Base-by-base conservation (phyloP, 2,113 vertebrate species). In the Nothobranchius kuhntae region DNA sequence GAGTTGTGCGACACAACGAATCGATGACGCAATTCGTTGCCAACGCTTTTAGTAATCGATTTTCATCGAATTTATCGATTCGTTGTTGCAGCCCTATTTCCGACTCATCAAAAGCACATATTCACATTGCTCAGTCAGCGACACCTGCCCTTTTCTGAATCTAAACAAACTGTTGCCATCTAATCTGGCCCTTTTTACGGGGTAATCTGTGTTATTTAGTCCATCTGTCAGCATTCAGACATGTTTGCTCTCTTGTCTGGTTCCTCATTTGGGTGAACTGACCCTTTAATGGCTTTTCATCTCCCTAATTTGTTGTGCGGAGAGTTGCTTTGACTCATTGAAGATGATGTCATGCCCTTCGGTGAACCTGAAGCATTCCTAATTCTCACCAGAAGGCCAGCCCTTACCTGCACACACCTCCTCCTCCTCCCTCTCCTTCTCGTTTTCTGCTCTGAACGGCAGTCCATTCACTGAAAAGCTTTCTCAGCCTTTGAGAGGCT, bases 401-500 rank as follows among this genome's bases (percentile, higher is more conserved):
- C 26, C 61, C 59, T 40, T 52, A 69, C 64, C 73, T 73, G 64
- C 42, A 52, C 46, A 15, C 61, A n/a, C 61, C 46, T 64, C 73
- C 40, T 3, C 50, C 15, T 54, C 55, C 50, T 57, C 48, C 57
- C 46, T 35, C 13, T 46, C 40, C 56, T 2, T n/a, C 38, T 57
- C 38, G 40, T 42, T 11, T 4, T 45, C 51, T 21, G 7, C 45
- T 59, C 70, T 46, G 56, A 82, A 75, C 9, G 52, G 66, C 66
- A 3, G 13, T 64, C 61, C 73, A 24, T 66, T 84, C 68, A 66
- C 36, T 45, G 40, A 57, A 72, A 70, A 64, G 66, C 62, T 73
- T 56, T 61, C 69, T 68, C 61, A 47, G 60, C 54, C 61, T 72
- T 64, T 63, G 45, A 74, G 81, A 77, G 74, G 61, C 63, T 78